These are phyloP conservation scores for Lepidostoma basale DNA, from an alignment of 1,140 invertebrate species.

Conservation along the genomic window DNA sequence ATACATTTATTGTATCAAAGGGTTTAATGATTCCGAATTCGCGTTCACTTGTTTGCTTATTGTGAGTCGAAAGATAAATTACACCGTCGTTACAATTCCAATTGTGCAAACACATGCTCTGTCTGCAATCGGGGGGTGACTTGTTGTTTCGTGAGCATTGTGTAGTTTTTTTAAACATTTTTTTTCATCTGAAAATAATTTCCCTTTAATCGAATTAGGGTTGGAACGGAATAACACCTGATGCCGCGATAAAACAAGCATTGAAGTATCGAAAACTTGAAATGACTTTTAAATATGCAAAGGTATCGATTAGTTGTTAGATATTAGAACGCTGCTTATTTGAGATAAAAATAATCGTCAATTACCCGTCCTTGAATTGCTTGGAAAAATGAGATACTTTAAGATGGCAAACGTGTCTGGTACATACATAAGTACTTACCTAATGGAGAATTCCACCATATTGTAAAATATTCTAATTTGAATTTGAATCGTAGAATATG, in stretches of 20 bases:
- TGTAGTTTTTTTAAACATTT: slow-evolving; percentile 35
- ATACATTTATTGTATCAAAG: not conserved
- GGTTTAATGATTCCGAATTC: slow-evolving; percentile 9
- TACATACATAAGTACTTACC: too few relatives aligned
- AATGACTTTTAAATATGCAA: slow-evolving; percentile 10
- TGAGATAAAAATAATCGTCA: too few relatives aligned
- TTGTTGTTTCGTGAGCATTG: not conserved
- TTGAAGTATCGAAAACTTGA: not conserved
- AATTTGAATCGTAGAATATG: too few relatives aligned
- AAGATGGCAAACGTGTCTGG: too few relatives aligned
- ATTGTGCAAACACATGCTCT: slow-evolving; percentile 44
- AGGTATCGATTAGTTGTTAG: not conserved
- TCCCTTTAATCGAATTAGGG: slow-evolving; percentile 31
- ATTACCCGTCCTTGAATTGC: too few relatives aligned
- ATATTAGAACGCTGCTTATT: not conserved
- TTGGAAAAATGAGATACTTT: too few relatives aligned
- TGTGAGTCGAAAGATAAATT: slow-evolving; percentile 44
- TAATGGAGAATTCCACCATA: too few relatives aligned
- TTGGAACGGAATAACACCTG: slow-evolving; percentile 1
- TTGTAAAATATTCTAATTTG: too few relatives aligned
- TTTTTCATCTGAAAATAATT: slow-evolving; percentile 19
- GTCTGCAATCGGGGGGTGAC: slow-evolving; percentile 35
- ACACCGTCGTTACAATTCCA: slow-evolving; percentile 35
- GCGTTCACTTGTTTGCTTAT: slow-evolving; percentile 21
- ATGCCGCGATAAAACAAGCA: not conserved